Base-by-base conservation (phyloP, 2,888 invertebrate species). In the Zootermopsis nevadensis region DNA sequence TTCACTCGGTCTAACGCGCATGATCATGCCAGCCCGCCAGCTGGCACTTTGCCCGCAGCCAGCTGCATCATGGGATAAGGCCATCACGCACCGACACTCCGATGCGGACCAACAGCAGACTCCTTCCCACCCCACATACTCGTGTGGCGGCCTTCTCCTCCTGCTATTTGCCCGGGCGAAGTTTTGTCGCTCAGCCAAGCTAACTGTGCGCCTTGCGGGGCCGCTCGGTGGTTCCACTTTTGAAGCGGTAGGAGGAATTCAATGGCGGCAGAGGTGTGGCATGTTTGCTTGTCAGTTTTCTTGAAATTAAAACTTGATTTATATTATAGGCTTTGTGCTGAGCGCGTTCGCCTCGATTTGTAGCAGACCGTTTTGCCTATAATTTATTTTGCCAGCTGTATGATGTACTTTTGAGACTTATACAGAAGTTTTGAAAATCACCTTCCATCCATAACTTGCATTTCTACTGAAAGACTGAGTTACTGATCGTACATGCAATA, bases 101-200 rank as follows among this genome's bases (percentile, higher is more conserved):
- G 66, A 33, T 69, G 69, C 69, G 69, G 69, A 31, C 33, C 33
- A 33, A 74, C 69, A 22, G 33, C 69, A 31, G 33, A 33, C 74
- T 7, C 27, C 48, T 48, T 69, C 42, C 74, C 38, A 31, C 74
- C 74, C 35, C 27, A 66, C 82, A 74, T 48, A 38, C 83, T 77
- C 81, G 67, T 81, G 53, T 35, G 82, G 69, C 77, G 80, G 33
- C 74, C 85, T 82, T 79, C 77, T 31, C 80, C 77, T 31, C 80
- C 83, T 31, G 27, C 33, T 77, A 83, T 82, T 84, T 83, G 83
- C 84, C 85, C 85, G 83, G 83, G 85, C 82, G 81, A 81, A 84
- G 84, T 85, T 83, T 84, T 84, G 83, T 84, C 85, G 84, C 83
- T 81, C 85, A 83, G 84, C 85, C 85, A 85, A 85, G 77, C 72